phyloP scores from a whole-genome alignment of 2,888 invertebrate species.

The Salpingus planirostris region DNA sequence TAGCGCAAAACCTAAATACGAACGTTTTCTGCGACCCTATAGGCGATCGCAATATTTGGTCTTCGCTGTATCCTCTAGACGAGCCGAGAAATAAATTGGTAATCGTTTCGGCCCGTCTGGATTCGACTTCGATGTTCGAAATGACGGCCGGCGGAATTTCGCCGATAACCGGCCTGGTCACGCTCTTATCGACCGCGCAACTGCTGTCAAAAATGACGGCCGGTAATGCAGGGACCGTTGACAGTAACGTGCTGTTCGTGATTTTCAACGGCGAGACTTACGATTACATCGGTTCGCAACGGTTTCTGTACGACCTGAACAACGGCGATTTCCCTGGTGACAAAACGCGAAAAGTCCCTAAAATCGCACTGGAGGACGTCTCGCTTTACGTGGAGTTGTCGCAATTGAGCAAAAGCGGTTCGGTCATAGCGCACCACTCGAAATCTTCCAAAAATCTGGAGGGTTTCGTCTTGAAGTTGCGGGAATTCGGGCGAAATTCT shows the following conservation, averaged over 20 bases:
- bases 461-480: conserved; percentile 4
- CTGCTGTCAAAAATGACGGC: conserved; percentile 55
- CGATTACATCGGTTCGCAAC: conserved; percentile 94
- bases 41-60: conserved; percentile 65
- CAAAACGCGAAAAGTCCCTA: conserved; percentile 10
- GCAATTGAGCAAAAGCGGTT: conserved; percentile 42
- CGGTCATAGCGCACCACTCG: conserved; percentile 25
- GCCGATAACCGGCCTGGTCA: conserved; percentile 68
- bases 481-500: background rate
- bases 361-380: conserved; percentile 45
- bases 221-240: conserved; percentile 41
- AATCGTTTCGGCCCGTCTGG: conserved; percentile 74
- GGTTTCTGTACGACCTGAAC: conserved; percentile 79
- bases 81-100: conserved; percentile 48
- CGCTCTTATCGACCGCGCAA: conserved; percentile 64
- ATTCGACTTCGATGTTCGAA: conserved; percentile 82
- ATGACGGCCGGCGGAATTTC: conserved; percentile 69
- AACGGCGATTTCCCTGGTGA: conserved; percentile 60
- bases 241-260: conserved; percentile 68
- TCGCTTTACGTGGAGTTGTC: conserved; percentile 58
- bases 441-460: conserved; percentile 11
- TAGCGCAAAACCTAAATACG: conserved; percentile 46
- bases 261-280: conserved; percentile 89
- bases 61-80: conserved; percentile 50
- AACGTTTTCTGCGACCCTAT: conserved; percentile 68